Evolutionary conservation across 2,113 vertebrate species (phyloP), one percentile per base, ranked within the genome.

Genomic region (Dromas ardeola): DNA sequence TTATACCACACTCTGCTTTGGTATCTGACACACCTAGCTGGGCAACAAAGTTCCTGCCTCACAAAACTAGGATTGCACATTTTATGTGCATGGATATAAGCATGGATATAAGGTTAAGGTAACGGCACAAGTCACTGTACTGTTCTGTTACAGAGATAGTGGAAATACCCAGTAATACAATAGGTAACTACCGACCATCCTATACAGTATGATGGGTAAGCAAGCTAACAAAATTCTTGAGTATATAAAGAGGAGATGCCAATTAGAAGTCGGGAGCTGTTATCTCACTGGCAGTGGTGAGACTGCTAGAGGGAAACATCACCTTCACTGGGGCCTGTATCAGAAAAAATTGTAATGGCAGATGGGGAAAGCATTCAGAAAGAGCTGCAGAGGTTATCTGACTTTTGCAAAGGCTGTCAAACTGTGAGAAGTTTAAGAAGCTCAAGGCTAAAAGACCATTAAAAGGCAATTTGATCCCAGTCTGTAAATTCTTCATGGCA

Each of bases 391-490:
- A 83, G 47, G 26, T 92, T 78, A 45, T 40, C 42, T 84, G 59
- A 52, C 38, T 93, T 82, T 11, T 43, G 32, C 20, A 59, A 94
- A 76, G 58, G 81, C 65, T 81, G 42, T 26, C 86, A 81, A 55
- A 71, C 69, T 62, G n/a, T 70, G 27, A 86, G 67, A 84, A 22
- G 19, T 70, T 85, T 81, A 53, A 94, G 76, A 50, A 91, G 29
- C 52, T 97, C n/a, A 82, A 90, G 71, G 86, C 53, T 85, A 40
- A 80, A 81, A 69, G 49, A 81, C 66, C 67, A 80, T 71, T 78
- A 83, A 77, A 95, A 91, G 27, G 10, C 34, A 81, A 52, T 88
- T 94, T 91, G 55, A 84, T 61, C 42, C 43, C 10, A 8, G 47
- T n/a, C 59, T 73, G 40, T 76, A 88, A 88, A 86, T 86, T 90